Evolutionary conservation across 2,888 invertebrate genomes (phyloP), one percentile per base, ranked within the genome.

Genomic region (Muschampia plurimacula): DNA sequence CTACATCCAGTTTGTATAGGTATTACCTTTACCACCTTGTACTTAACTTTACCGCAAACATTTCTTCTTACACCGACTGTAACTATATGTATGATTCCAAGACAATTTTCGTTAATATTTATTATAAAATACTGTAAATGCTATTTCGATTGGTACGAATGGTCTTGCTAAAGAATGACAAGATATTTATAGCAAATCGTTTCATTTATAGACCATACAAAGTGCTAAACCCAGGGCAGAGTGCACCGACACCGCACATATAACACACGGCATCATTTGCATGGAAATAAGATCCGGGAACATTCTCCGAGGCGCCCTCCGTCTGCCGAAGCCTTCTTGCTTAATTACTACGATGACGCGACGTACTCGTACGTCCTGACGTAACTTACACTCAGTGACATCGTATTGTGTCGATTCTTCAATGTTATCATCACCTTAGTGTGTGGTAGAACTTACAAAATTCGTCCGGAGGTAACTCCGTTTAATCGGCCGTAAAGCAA

Each of bases 281-380:
- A 93, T 93, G 92, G 90, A 93, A 92, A 93, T 92, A 91, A 93
- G 92, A 88, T 89, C 87, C 83, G 84, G 83, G 92, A 90, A 90
- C 91, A 90, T 90, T 89, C 88, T 86, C 86, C 84, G 80, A 84
- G 85, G 81, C 84, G 80, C 81, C 83, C 82, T 88, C 87, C 88
- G 85, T 87, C 86, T 84, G 87, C 89, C 89, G 88, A 86, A 85
- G 86, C 86, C 59, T 59, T 36, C 59, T 59, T 59, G 59, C 59
- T 59, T 59, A 59, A 59, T 59, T 59, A 59, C 59, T 36, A 36
- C 59, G 59, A 59, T 13, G 59, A 59, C 13, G n/a, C 13, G 36
- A n/a, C n/a, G 22, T 22, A 22, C 22, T 13, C n/a, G 36, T 59
- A 36, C 32, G 2, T 13, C 2, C 36, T 59, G 28, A 59, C 59